A percentile compares a stretch with the other conserved stretches of the same genome.
Evolutionary conservation across 2,113 vertebrate species (phyloP).

Genomic region (Hoplias malabaricus): DNA sequence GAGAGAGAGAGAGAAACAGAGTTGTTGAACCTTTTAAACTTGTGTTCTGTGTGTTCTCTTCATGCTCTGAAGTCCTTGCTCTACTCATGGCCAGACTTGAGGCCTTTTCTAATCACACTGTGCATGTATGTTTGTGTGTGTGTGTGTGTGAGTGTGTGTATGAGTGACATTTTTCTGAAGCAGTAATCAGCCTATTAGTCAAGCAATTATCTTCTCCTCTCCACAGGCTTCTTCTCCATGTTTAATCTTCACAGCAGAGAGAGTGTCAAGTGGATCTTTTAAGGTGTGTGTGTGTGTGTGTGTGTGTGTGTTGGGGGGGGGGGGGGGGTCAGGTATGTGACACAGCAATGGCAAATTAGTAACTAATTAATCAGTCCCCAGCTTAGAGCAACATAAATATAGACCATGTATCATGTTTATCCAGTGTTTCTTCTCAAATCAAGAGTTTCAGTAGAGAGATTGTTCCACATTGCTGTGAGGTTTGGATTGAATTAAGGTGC

Average conservation of each 20-base stretch:
- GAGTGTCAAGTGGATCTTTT: slow-evolving; percentile 7
- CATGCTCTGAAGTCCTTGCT: no score
- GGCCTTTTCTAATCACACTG: neutral
- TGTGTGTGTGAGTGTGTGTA: neutral
- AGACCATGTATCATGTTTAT: no score
- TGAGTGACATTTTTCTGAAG: slow-evolving; percentile 25
- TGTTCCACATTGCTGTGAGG: no score
- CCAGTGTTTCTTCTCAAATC: no score
- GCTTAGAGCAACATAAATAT: no score
- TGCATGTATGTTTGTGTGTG: no score
- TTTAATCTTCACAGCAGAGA: neutral
- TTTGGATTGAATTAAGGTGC: no score
- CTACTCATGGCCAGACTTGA: neutral
- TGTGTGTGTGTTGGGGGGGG: neutral
- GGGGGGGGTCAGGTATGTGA: neutral
- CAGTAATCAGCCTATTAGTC: slow-evolving; percentile 29
- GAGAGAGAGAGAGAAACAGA: neutral
- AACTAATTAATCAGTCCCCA: no score
- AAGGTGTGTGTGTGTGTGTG: neutral
- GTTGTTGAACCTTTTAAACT: neutral
- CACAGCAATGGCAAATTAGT: no score
- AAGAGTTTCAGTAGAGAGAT: no score
- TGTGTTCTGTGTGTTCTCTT: no score
- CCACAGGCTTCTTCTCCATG: neutral
- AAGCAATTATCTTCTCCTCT: neutral